These are phyloP conservation scores for Conomelus anceps DNA, from an alignment of 2,888 invertebrate genomes.

Conservation along the genomic window DNA sequence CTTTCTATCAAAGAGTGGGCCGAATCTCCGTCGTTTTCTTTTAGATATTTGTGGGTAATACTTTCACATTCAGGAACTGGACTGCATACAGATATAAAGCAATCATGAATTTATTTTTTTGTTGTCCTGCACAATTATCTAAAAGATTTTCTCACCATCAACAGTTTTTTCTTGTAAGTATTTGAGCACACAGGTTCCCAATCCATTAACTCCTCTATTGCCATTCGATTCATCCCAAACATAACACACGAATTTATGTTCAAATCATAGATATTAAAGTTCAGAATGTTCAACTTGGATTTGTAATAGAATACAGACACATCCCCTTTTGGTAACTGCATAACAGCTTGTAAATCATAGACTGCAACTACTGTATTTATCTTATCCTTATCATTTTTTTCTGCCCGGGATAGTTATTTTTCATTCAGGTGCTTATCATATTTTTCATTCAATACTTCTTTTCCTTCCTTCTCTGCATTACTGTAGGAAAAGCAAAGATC, in stretches of 20 bases:
- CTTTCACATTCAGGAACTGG: constrained; percentile 16
- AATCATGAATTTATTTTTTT: constrained; percentile 31
- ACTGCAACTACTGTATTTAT: constrained; percentile 30
- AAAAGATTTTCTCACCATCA: constrained; percentile 26
- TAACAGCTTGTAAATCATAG: constrained; percentile 39
- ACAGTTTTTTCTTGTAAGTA: constrained; percentile 13
- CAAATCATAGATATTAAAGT: constrained; percentile 32
- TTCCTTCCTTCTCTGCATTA: constrained; percentile 25
- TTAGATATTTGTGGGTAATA: constrained; percentile 37
- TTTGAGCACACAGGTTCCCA: constrained; percentile 31
- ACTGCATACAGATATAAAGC: constrained; percentile 30
- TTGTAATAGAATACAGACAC: constrained; percentile 37
- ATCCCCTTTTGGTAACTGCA: constrained; percentile 37
- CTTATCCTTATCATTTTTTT: constrained; percentile 34
- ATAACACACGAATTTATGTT: constrained; percentile 29
- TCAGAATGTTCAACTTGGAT: constrained; percentile 27
- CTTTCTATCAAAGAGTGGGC: constrained; percentile 35
- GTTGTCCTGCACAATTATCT: constrained; percentile 33
- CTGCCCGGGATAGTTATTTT: constrained; percentile 31
- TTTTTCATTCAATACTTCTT: constrained; percentile 30
- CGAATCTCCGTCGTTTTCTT: constrained; percentile 37
- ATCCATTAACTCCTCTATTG: constrained; percentile 32
- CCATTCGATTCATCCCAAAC: constrained; percentile 34
- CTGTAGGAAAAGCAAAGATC: constrained; percentile 35
- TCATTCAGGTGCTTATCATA: constrained; percentile 33